phyloP scores from a whole-genome alignment of 2,888 invertebrate species.

The Leptinotarsa juncta region DNA sequence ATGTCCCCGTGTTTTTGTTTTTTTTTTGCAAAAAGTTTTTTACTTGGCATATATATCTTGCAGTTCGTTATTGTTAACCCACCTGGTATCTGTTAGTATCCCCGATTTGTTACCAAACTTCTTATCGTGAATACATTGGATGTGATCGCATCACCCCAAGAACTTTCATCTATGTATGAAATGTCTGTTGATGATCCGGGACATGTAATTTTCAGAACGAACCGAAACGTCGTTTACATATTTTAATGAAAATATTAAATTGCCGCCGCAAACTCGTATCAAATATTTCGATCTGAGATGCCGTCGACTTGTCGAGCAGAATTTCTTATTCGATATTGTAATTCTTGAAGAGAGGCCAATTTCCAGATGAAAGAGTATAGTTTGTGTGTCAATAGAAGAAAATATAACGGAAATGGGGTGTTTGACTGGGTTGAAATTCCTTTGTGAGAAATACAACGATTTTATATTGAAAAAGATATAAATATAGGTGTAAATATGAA shows the following conservation, averaged over 20 bases:
- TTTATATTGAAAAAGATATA: too few species aligned
- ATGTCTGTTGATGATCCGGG: neutral
- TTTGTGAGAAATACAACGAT: neutral
- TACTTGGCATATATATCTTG: too few species aligned
- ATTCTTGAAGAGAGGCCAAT: neutral
- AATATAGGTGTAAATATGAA: too few species aligned
- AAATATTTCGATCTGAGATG: neutral
- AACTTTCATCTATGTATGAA: neutral
- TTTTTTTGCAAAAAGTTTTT: too few species aligned
- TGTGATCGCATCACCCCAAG: too few species aligned
- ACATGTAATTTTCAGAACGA: neutral
- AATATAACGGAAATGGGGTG: neutral
- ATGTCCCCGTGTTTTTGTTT: too few species aligned
- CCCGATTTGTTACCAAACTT: neutral
- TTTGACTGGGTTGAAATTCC: neutral
- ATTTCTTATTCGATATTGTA: conserved; percentile 3
- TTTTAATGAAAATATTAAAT: neutral
- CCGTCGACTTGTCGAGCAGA: neutral
- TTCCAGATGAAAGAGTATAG: neutral
- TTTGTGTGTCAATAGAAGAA: neutral
- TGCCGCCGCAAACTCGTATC: neutral
- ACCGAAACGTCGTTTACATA: neutral
- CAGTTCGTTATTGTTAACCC: too few species aligned
- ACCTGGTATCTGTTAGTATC: neutral
- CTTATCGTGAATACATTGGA: neutral